phyloP scores from a whole-genome alignment of 2,888 invertebrate species.

The Opisthograptis luteolata region DNA sequence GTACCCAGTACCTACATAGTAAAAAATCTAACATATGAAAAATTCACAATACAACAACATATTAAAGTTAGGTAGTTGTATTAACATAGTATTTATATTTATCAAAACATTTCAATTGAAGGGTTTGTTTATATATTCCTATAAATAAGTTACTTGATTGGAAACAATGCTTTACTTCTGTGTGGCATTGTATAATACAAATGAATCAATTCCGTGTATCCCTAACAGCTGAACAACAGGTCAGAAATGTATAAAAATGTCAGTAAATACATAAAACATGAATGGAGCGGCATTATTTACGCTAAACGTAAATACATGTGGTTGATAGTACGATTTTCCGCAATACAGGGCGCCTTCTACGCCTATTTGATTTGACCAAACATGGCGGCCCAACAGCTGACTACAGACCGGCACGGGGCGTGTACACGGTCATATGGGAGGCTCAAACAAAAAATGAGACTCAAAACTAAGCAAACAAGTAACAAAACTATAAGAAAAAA shows the following conservation, averaged over 20 bases:
- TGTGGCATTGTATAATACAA: not conserved
- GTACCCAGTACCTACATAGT: no score
- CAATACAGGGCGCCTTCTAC: conserved; percentile 72
- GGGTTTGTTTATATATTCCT: no score
- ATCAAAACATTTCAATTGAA: no score
- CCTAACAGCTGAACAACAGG: not conserved
- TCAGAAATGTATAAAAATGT: conserved; percentile 1
- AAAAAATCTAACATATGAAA: no score
- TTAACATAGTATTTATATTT: no score
- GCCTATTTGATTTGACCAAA: conserved; percentile 82
- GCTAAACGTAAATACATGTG: conserved; percentile 54
- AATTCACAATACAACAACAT: no score
- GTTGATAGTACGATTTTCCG: conserved; percentile 57
- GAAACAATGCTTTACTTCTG: not conserved
- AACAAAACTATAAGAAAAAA: conserved; percentile 32
- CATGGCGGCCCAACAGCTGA: conserved; percentile 85
- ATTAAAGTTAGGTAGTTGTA: no score
- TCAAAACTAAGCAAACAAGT: conserved; percentile 34
- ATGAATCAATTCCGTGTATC: not conserved
- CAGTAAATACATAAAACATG: conserved; percentile 37
- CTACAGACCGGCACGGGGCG: conserved; percentile 80
- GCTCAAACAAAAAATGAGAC: conserved; percentile 37
- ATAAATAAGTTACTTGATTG: no score
- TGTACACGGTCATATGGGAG: conserved; percentile 69
- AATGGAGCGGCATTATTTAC: conserved; percentile 54